Evolutionary conservation across 2,113 vertebrate genomes (phyloP).

Genomic region (Manacus vitellinus): DNA sequence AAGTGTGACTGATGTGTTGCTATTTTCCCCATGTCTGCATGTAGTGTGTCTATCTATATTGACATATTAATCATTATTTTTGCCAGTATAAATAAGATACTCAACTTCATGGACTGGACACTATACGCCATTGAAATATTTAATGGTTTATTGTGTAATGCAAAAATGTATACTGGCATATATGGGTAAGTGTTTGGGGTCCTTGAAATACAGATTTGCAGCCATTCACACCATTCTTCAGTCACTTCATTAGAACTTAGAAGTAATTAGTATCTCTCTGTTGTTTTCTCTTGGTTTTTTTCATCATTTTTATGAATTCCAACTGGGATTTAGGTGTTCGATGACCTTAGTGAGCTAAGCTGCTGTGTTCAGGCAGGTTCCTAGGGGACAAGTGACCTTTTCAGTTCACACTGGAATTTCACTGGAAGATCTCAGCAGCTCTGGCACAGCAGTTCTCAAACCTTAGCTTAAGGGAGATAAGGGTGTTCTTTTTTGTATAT

Average conservation of each 20-base stretch:
- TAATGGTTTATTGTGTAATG: neutral
- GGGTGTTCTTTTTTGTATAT: neutral
- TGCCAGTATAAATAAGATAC: neutral
- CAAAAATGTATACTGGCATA: neutral
- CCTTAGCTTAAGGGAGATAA: neutral
- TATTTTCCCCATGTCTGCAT: neutral
- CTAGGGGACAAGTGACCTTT: neutral
- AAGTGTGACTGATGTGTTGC: neutral
- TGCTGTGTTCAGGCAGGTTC: neutral
- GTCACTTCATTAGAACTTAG: neutral
- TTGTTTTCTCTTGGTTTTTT: neutral
- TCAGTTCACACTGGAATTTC: neutral
- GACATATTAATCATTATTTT: neutral
- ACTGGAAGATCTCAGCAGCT: neutral
- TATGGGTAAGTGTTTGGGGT: neutral
- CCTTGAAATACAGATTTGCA: neutral
- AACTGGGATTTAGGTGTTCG: neutral
- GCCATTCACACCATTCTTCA: neutral
- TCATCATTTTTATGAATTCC: neutral
- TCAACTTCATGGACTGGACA: neutral
- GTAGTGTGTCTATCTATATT: neutral
- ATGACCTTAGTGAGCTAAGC: neutral
- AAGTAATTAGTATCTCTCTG: neutral
- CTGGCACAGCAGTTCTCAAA: neutral
- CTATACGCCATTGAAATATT: neutral